phyloP scores from a whole-genome alignment of 2,797 vertebrate species.

The Rhabdophis nuchalis region DNA sequence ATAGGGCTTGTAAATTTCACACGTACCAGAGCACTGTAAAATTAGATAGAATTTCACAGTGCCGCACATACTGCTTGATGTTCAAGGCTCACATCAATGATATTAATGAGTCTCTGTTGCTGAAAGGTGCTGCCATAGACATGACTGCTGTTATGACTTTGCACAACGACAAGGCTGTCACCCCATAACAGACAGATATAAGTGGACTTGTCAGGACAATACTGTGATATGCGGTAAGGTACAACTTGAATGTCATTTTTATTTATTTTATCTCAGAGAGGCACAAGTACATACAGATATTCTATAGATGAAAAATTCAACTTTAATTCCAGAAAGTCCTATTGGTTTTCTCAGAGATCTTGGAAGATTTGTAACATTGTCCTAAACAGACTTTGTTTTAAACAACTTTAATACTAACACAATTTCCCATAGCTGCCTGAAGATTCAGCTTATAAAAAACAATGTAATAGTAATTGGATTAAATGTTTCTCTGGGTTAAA shows the following conservation, averaged over 20 bases:
- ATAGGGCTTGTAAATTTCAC: not conserved
- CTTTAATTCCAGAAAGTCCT: not conserved
- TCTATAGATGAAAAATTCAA: not conserved
- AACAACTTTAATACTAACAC: not conserved
- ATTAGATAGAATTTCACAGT: accelerated
- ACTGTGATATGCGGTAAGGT: constrained; percentile 77
- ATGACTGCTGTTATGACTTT: constrained; percentile 86
- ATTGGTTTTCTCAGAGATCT: not conserved
- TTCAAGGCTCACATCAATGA: not conserved
- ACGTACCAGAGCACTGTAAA: not conserved
- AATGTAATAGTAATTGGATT: not conserved
- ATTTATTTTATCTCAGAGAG: not conserved
- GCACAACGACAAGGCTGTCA: constrained; percentile 79
- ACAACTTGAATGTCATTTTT: accelerated
- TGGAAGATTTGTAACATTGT: not conserved
- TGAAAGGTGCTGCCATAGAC: constrained; percentile 85
- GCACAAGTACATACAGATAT: not conserved
- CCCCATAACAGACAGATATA: constrained; percentile 75
- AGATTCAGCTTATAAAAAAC: not conserved
- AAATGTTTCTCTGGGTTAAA: not conserved
- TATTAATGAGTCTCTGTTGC: not conserved
- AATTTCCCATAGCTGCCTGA: not conserved
- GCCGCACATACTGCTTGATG: accelerated
- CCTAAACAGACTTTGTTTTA: not conserved
- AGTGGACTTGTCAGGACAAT: constrained; percentile 78